phyloP scores from a whole-genome alignment of 2,113 vertebrate genomes.

The Gracilinanus agilis region DNA sequence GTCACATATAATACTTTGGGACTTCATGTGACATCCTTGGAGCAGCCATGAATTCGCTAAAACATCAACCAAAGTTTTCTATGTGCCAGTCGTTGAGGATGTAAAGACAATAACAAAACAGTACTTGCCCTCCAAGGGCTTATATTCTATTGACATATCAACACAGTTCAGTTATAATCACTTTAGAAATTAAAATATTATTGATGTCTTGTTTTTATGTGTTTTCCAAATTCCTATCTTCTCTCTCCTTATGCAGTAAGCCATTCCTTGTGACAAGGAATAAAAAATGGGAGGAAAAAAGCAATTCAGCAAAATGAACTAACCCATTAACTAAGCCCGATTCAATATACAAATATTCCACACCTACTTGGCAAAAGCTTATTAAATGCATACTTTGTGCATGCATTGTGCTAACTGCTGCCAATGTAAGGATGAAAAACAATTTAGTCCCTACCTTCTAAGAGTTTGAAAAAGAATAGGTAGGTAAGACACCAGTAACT shows the following conservation, averaged over 20 bases:
- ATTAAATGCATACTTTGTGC: neutral
- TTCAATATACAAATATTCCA: neutral
- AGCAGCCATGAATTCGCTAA: neutral
- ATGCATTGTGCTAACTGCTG: neutral
- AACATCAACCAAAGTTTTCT: neutral
- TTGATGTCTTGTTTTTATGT: neutral
- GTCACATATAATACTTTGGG: neutral
- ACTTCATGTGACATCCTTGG: neutral
- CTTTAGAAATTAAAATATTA: neutral
- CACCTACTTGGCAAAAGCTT: neutral
- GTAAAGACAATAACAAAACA: neutral
- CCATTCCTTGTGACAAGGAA: neutral
- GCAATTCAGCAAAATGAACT: neutral
- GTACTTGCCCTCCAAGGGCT: neutral
- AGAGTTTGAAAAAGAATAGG: neutral
- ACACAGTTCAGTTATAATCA: neutral
- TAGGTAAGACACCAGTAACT: neutral
- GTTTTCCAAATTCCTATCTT: neutral
- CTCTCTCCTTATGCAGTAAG: neutral
- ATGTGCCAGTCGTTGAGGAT: neutral
- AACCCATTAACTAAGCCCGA: neutral
- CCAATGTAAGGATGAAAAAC: neutral
- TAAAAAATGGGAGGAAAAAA: neutral
- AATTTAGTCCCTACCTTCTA: neutral
- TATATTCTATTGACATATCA: neutral